phyloP scores from a whole-genome alignment of 2,113 vertebrate species.

The Pan paniscus region DNA sequence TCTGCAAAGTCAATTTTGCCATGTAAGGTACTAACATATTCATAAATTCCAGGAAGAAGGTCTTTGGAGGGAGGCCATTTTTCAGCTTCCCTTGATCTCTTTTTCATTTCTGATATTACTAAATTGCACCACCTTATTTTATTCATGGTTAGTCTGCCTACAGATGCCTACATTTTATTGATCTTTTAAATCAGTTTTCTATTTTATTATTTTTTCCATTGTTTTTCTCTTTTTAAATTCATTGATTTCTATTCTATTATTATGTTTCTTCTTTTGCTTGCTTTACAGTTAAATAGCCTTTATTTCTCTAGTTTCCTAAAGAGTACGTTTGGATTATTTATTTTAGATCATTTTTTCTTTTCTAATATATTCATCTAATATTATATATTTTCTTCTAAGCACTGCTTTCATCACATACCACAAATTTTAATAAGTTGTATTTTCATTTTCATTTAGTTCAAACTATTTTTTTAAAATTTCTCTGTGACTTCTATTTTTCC shows the following conservation, averaged over 20 bases:
- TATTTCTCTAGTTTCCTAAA: not conserved
- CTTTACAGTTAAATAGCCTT: not conserved
- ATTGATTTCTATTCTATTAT: not conserved
- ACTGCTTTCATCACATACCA: not conserved
- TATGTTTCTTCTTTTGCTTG: not conserved
- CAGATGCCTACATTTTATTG: not conserved
- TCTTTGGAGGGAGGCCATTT: not conserved
- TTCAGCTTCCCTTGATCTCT: not conserved
- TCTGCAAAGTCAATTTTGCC: not conserved
- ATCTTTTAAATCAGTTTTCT: not conserved
- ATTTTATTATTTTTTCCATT: not conserved
- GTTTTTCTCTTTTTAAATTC: not conserved
- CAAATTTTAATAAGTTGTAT: not conserved
- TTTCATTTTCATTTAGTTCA: not conserved
- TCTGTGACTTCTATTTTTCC: not conserved
- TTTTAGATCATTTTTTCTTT: not conserved
- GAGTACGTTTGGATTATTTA: not conserved
- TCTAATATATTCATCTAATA: not conserved
- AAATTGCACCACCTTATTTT: not conserved
- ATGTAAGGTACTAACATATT: not conserved
- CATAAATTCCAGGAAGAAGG: not conserved
- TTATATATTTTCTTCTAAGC: not conserved
- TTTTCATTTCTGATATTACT: not conserved
- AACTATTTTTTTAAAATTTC: not conserved
- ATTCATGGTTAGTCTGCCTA: not conserved